Base-by-base conservation (phyloP, 2,888 invertebrate genomes). In the Tetheella fluctuosa region DNA sequence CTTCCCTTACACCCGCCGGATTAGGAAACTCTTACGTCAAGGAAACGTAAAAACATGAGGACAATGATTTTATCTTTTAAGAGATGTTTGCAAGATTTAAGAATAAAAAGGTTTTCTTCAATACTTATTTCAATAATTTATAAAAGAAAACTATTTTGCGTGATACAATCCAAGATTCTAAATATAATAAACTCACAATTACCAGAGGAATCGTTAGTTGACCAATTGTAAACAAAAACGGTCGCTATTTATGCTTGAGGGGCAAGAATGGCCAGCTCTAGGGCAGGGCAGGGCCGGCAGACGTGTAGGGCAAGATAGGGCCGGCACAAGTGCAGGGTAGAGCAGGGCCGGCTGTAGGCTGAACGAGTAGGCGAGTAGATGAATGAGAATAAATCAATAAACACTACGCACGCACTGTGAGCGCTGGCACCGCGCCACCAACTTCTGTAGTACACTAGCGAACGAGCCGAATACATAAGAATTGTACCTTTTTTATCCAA, bases 321-420 rank as follows among this genome's bases (percentile, higher is more conserved):
- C n/a, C 25, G 25, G 25, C 25, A 6, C 25, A 4, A 25, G 25
- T 2, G 6, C 25, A 4, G 25, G 25, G 25, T 6, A 3, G 39
- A 15, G 39, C 39, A 39, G 39, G 39, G 39, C 39, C 39, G 39
- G 39, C 39, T 39, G 42, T 17, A 42, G 42, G 42, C 42, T 17
- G 17, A 17, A 17, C 6, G 42, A 17, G 42, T 17, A 17, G 17
- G 42, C 42, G 5, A 8, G 8, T 34, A 3, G 8, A 10, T 8
- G 30, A 39, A 39, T 15, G 13, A 15, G 37, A 39, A 39, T 39
- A 2, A 42, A 42, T 42, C 42, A 42, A 42, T 42, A 42, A 37
- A 10, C 7, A 39, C 15, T 15, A 39, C 15, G 15, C 37, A 39
- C 15, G 37, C 37, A 15, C 37, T 34, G 30, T 34, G 15, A 13